Evolutionary conservation across 2,888 invertebrate species (phyloP).

Genomic region (Mechanitis mazaeus): DNA sequence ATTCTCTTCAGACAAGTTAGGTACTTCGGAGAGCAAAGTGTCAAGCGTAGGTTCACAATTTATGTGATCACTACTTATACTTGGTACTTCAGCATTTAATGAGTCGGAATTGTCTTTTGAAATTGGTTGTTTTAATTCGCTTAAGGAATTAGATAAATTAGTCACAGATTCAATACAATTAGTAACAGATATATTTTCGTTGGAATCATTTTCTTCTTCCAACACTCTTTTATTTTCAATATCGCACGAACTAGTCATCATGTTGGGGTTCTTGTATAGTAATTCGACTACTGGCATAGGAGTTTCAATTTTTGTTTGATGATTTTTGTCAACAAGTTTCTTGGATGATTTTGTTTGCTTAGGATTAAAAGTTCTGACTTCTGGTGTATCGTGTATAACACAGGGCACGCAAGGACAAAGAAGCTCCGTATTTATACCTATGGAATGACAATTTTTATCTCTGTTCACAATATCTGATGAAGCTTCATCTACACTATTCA

Average conservation of each 20-base stretch:
- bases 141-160: conserved; percentile 33
- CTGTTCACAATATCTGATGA: conserved; percentile 27
- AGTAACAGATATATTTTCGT: conserved; percentile 35
- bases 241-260: conserved; percentile 45
- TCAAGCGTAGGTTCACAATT: background rate
- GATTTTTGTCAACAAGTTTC: conserved; percentile 12
- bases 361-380: conserved; percentile 39
- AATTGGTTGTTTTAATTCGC: conserved; percentile 10
- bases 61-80: background rate
- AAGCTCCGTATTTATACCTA: conserved; percentile 62
- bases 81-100: background rate
- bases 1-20: conserved; percentile 46
- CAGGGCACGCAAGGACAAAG: conserved; percentile 60
- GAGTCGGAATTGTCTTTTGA: conserved; percentile 1
- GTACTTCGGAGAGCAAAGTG: conserved; percentile 26
- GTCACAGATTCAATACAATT: conserved; percentile 28
- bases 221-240: conserved; percentile 36
- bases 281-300: conserved; percentile 47
- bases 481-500: conserved; percentile 60
- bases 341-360: conserved; percentile 28
- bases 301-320: conserved; percentile 11
- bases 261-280: conserved; percentile 58
- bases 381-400: conserved; percentile 53
- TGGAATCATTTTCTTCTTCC: conserved; percentile 33
- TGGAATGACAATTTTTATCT: conserved; percentile 46